phyloP scores from a whole-genome alignment of 2,888 invertebrate species.

The Elmis aenea region DNA sequence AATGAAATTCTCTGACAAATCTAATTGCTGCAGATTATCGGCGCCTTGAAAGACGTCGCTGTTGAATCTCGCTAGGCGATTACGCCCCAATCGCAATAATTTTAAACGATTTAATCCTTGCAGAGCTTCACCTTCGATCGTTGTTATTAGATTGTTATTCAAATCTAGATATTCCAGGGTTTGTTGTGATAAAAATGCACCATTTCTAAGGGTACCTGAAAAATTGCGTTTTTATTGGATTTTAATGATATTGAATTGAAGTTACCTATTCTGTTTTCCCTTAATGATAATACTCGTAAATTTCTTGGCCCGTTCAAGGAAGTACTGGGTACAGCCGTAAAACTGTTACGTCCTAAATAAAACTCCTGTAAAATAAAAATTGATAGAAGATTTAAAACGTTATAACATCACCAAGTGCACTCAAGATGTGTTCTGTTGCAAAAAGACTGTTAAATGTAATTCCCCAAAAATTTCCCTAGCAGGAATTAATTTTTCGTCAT shows the following conservation, averaged over 20 bases:
- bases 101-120: slow-evolving; percentile 62
- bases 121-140: slow-evolving; percentile 73
- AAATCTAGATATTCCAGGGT: slow-evolving; percentile 71
- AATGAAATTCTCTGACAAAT: slow-evolving; percentile 83
- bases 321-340: slow-evolving; percentile 68
- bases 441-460: no score
- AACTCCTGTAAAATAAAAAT: slow-evolving; percentile 58
- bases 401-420: no score
- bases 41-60: slow-evolving; percentile 79
- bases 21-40: slow-evolving; percentile 69
- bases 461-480: no score
- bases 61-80: slow-evolving; percentile 74
- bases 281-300: slow-evolving; percentile 67
- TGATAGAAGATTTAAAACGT: no score
- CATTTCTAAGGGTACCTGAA: slow-evolving; percentile 63
- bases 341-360: slow-evolving; percentile 74
- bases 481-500: not conserved
- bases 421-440: no score
- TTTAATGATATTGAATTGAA: slow-evolving; percentile 6
- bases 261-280: slow-evolving; percentile 77
- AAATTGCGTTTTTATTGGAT: no score
- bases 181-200: slow-evolving; percentile 65
- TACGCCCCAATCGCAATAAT: slow-evolving; percentile 68
- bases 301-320: slow-evolving; percentile 77
- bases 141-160: slow-evolving; percentile 70